Conservation (phyloP, 64 coral and sea anemone genomes). For the Montipora cactus region DNA sequence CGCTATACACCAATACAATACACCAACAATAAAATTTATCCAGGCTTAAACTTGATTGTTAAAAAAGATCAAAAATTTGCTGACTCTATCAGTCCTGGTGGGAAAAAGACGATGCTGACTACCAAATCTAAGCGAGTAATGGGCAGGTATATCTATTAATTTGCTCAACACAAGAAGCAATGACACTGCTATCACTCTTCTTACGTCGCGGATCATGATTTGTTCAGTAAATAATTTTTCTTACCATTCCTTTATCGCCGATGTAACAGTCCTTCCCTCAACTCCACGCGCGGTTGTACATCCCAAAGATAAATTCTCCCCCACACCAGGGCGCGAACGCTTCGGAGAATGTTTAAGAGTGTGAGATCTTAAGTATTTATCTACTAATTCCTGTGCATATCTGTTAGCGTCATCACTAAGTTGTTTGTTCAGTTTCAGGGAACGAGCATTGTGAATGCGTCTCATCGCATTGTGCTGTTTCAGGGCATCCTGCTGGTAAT, state of each 20-base stretch:
- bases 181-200: no score
- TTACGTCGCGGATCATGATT: no score
- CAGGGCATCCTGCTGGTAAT: background rate
- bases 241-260: background rate
- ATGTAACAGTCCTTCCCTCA: background rate
- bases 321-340: background rate
- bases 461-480: background rate
- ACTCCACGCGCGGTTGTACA: background rate
- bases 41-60: no score
- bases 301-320: background rate
- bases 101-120: no score
- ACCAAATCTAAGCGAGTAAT: no score
- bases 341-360: background rate
- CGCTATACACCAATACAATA: no score
- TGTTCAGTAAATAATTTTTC: background rate
- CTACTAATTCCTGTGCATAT: background rate
- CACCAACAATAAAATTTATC: no score
- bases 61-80: no score
- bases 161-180: no score
- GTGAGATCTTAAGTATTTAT: background rate
- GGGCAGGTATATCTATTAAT: no score
- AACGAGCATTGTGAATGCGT: background rate
- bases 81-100: no score
- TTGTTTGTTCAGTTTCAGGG: background rate
- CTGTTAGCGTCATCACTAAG: background rate